Evolutionary conservation across 2,797 vertebrate genomes (phyloP), one percentile per base, ranked within the genome.

Genomic region (Hylomyscus alleni): DNA sequence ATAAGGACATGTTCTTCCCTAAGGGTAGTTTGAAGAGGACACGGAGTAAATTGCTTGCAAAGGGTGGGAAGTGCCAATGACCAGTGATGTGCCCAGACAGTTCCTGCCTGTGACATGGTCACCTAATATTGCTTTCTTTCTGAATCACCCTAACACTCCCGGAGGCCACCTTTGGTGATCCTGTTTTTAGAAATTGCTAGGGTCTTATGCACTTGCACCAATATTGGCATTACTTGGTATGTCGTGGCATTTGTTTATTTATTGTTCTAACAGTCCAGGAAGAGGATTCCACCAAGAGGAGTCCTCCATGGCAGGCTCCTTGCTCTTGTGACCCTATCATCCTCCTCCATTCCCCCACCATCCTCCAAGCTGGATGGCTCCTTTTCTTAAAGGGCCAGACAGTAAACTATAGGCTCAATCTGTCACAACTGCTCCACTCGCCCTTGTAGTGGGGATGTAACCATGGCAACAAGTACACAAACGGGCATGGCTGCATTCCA

Each of bases 311-410:
- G 34, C 22, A n/a, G 44, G 6, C 29, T 56, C 37, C 6, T 91
- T 56, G 34, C 34, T 69, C 58, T 31, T 26, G 26, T 34, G 40
- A 4, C 0, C 19, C 14, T 50, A 50, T 10, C 76, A 19, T 52
- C 76, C 56, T 29, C 58, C 17, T 13, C n/a, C 56, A 44, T 83
- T 83, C 26, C 1, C 3, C 37, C 19, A 69, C 22, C 13, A 31
- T 3, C 1, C 50, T 52, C 76, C 52, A 77, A 22, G n/a, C 13
- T 47, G 26, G 11, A 15, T 6, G 0, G 31, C 69, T 31, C 26
- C n/a, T 89, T 67, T 76, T 89, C 73, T 89, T 76, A 75, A 91
- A 89, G 50, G 56, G 22, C 58, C 54, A 92, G 56, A 40, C 13
- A 50, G 65, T 90, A 94, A 81, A 77, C 58, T 73, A 82, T 44